Evolutionary conservation across 1,140 invertebrate genomes (phyloP).

Genomic region (Calosoma granatense): DNA sequence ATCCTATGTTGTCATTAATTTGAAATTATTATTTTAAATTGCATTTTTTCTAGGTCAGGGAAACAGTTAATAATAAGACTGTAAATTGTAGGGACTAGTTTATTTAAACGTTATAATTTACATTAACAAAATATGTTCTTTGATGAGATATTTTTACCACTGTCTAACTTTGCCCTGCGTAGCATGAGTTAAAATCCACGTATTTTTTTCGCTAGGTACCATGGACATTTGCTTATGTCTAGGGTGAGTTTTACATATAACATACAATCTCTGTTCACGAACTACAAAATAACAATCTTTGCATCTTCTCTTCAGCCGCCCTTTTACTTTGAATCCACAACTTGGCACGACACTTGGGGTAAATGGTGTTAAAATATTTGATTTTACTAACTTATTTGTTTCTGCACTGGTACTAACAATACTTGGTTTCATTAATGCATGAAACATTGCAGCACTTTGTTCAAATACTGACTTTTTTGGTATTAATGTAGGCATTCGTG

Average conservation of each 20-base stretch:
- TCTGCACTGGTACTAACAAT: neutral
- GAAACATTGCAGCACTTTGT: neutral
- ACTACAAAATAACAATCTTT: constrained; percentile 65
- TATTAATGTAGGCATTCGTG: neutral
- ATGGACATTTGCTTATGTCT: constrained; percentile 71
- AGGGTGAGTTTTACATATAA: constrained; percentile 62
- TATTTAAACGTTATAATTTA: too few relatives aligned
- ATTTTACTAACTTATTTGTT: neutral
- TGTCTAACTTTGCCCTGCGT: constrained; percentile 50
- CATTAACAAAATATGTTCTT: too few relatives aligned
- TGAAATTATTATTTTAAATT: too few relatives aligned
- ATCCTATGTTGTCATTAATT: too few relatives aligned
- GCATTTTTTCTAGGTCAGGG: too few relatives aligned
- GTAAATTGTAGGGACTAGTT: too few relatives aligned
- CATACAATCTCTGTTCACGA: constrained; percentile 54
- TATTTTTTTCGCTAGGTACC: constrained; percentile 48
- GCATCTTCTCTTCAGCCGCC: constrained; percentile 50
- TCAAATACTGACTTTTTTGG: neutral
- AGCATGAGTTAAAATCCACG: constrained; percentile 61
- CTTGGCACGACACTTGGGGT: constrained; percentile 14
- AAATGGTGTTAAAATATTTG: constrained; percentile 15
- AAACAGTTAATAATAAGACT: too few relatives aligned
- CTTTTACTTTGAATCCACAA: constrained; percentile 50
- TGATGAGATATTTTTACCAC: too few relatives aligned
- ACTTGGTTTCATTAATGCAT: neutral